Conservation (phyloP, 2,113 vertebrate genomes). For the Apaloderma vittatum region DNA sequence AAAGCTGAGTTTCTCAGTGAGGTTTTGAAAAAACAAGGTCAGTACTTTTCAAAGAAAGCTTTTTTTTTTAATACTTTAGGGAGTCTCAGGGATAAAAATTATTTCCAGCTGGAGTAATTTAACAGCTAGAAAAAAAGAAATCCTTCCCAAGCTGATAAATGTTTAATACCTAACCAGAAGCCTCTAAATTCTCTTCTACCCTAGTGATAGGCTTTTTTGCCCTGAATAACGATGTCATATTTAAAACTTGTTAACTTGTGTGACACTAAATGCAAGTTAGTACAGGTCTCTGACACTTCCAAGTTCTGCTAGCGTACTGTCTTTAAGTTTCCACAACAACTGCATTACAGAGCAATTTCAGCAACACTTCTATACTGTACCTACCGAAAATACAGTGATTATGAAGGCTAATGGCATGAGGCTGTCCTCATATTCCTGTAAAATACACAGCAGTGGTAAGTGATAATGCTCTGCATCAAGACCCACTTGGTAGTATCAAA, state of each 20-base stretch:
- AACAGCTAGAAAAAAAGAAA: not conserved
- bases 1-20: not conserved
- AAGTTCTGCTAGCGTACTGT: not conserved
- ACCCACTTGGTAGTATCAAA: not conserved
- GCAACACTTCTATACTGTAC: not conserved
- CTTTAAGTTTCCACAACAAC: not conserved
- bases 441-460: not conserved
- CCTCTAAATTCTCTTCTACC: not conserved
- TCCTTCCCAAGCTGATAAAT: not conserved
- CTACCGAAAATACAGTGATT: not conserved
- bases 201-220: not conserved
- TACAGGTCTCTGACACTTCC: not conserved
- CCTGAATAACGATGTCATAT: not conserved
- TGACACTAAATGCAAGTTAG: not conserved
- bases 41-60: not conserved
- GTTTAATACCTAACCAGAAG: not conserved
- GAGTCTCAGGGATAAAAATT: not conserved
- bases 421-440: not conserved
- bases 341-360: not conserved
- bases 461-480: not conserved
- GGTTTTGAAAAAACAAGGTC: slow-evolving; percentile 21
- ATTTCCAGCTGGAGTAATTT: not conserved
- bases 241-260: not conserved
- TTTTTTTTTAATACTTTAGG: not conserved
- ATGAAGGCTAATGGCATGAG: not conserved